A percentile compares a stretch with the other conserved stretches of the same genome.
Evolutionary conservation across 1,140 invertebrate species (phyloP).

Genomic region (Pygmarrhopalites habei): DNA sequence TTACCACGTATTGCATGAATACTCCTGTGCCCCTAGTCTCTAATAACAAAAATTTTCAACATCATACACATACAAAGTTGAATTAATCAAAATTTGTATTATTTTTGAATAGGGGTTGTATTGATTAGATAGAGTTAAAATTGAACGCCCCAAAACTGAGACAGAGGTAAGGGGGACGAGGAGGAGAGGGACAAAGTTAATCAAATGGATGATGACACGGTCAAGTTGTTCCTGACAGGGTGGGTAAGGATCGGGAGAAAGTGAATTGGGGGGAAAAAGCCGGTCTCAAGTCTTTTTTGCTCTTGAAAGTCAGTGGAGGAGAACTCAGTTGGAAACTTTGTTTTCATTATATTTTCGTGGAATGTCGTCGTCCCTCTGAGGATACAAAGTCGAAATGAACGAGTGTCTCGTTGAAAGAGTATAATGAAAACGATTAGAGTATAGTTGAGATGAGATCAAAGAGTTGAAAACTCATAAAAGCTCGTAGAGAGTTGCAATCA

Average conservation of each 20-base stretch:
- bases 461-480: constrained; percentile 28
- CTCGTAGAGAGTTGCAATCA: constrained; percentile 4
- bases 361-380: background rate
- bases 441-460: constrained; percentile 29
- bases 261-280: background rate
- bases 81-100: no score
- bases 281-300: background rate
- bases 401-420: background rate
- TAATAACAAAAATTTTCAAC: no score
- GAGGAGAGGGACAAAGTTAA: background rate
- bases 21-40: no score
- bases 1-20: no score
- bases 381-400: background rate
- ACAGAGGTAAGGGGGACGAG: background rate
- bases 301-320: background rate
- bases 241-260: background rate
- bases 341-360: background rate
- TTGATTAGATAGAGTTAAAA: no score
- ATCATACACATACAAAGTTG: no score
- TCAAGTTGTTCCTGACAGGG: background rate
- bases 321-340: background rate
- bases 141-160: background rate
- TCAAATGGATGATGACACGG: background rate
- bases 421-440: constrained; percentile 19
- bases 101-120: no score